These are phyloP conservation scores for Reinhardtius hippoglossoides DNA, from an alignment of 2,113 vertebrate species.

Conservation along the genomic window DNA sequence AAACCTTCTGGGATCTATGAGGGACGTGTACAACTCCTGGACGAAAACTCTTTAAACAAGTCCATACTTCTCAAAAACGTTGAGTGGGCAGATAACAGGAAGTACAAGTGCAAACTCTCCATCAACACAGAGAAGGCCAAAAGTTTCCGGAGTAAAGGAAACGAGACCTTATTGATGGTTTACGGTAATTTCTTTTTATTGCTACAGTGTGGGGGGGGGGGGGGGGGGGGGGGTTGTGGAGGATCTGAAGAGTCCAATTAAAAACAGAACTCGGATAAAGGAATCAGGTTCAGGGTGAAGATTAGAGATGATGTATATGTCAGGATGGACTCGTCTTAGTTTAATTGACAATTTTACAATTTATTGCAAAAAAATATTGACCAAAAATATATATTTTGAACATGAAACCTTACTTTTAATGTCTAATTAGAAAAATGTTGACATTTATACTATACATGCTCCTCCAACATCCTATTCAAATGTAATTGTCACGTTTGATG, in stretches of 20 bases:
- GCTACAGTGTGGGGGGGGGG: neutral
- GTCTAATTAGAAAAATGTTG: no score
- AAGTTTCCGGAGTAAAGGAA: constrained; percentile 36
- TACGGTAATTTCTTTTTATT: constrained; percentile 52
- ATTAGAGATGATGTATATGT: neutral
- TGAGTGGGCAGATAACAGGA: constrained; percentile 60
- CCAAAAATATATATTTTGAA: no score
- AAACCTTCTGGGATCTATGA: neutral
- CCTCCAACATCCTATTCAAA: no score
- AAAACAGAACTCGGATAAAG: neutral
- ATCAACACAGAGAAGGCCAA: accelerated
- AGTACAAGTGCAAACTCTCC: constrained; percentile 70
- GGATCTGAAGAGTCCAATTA: no score
- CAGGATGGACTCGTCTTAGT: no score
- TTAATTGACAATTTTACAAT: no score
- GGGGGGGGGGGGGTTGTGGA: no score
- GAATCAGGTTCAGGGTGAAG: neutral
- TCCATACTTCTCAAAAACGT: constrained; percentile 54
- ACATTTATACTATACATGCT: no score
- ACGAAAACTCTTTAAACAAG: constrained; percentile 24
- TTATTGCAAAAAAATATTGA: no score
- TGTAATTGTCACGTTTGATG: no score
- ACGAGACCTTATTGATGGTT: constrained; percentile 41
- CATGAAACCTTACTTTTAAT: no score
- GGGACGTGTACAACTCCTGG: constrained; percentile 32